Evolutionary conservation across 2,797 vertebrate species (phyloP), one percentile per base, ranked within the genome.

Genomic region (Remorina albescens): DNA sequence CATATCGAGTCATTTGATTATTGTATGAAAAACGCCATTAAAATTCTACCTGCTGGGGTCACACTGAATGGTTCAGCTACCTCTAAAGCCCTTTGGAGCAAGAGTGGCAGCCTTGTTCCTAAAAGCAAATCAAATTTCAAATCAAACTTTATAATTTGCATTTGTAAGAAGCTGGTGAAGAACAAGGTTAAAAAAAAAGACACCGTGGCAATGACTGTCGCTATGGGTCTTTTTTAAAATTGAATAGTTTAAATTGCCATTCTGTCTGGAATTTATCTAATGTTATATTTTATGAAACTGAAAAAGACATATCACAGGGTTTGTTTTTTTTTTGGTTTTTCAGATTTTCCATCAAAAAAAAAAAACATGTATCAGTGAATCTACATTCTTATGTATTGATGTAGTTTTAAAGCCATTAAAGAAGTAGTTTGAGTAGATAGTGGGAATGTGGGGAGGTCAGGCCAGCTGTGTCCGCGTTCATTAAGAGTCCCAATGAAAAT

Each of bases 11-110:
- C 80, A 64, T 88, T 92, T 92, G 89, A 92, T 90, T 82, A 88
- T 88, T 86, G 90, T 90, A 85, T 90, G 88, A 93, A 90, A 87
- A 75, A 89, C 78, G 61, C 71, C 71, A 89, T 92, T 91, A 86
- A 81, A 89, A 89, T 85, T 75, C 69, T 89, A 90, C 90, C 89
- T 92, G 84, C 80, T 57, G 57, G 79, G 86, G 88, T 89, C 87
- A 91, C 30, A 73, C 82, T 85, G 57, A 88, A 86, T 86, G 74
- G 85, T 84, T 86, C 78, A 74, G 78, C 62, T 76, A 78, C 58
- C 76, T 77, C 58, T 74, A 64, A 85, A 80, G 87, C 82, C 86
- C 80, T 90, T 86, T 86, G 83, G 37, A 9, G 69, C 64, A 67
- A 85, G 62, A 86, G 67, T 72, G 75, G 58, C 67, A 63, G 60